phyloP scores from a whole-genome alignment of 2,797 vertebrate species.

The Allobates femoralis region DNA sequence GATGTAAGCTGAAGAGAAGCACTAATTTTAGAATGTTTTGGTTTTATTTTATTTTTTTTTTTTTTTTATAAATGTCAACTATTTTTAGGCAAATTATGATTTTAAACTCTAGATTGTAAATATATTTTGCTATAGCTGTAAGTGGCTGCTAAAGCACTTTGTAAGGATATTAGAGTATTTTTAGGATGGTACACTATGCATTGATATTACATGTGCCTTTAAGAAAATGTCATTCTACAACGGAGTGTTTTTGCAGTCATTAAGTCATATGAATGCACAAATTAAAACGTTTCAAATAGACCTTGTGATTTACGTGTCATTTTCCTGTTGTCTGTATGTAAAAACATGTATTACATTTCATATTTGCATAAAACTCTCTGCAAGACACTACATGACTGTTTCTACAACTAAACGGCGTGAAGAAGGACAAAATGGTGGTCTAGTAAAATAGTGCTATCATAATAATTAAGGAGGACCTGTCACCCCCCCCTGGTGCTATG shows the following conservation, averaged over 20 bases:
- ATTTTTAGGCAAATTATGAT: constrained; percentile 87
- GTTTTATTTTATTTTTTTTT: constrained; percentile 76
- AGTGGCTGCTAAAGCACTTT: constrained; percentile 88
- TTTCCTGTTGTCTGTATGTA: not conserved
- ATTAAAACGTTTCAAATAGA: constrained; percentile 88
- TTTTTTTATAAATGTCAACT: constrained; percentile 77
- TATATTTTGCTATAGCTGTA: constrained; percentile 86
- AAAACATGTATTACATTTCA: no score
- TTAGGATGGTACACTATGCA: constrained; percentile 91
- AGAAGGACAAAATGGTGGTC: no score
- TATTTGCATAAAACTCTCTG: no score
- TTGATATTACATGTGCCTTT: constrained; percentile 84
- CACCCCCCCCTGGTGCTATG: no score
- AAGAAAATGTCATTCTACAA: constrained; percentile 80
- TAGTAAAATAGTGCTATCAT: no score
- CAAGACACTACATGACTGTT: no score
- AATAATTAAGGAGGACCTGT: no score
- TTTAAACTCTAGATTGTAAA: constrained; percentile 90
- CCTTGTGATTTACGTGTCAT: constrained; percentile 47
- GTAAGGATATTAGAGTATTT: constrained; percentile 79
- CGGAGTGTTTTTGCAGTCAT: constrained; percentile 84
- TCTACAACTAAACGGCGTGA: no score
- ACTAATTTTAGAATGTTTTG: constrained; percentile 89
- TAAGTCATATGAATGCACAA: constrained; percentile 87
- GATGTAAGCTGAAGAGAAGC: constrained; percentile 90